These are phyloP conservation scores for Lepisosteus oculatus DNA, from an alignment of 2,113 vertebrate species.

Conservation along the genomic window DNA sequence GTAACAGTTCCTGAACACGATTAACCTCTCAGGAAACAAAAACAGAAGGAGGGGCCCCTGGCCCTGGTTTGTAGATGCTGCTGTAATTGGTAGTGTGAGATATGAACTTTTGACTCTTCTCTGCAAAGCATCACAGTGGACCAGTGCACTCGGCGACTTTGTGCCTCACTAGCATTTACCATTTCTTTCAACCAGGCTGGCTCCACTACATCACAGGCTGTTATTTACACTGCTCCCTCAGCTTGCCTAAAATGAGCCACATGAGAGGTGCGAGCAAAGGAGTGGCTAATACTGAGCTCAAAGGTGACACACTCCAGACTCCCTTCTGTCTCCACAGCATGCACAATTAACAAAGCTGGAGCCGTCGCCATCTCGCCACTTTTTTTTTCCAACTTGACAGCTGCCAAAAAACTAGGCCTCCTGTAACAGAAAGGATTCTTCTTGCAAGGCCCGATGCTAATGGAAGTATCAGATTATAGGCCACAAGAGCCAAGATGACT, in stretches of 20 bases:
- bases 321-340: slow-evolving; percentile 17
- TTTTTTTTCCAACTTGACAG: slow-evolving; percentile 28
- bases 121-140: slow-evolving; percentile 5
- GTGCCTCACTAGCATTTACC: not conserved
- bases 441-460: slow-evolving; percentile 42
- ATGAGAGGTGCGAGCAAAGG: not conserved
- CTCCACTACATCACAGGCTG: not conserved
- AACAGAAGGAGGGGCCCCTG: not conserved
- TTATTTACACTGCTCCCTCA: not conserved
- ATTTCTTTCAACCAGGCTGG: slow-evolving; percentile 3
- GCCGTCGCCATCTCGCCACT: slow-evolving; percentile 44
- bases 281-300: not conserved
- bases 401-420: slow-evolving; percentile 44
- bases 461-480: slow-evolving; percentile 33
- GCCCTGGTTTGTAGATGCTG: not conserved
- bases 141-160: not conserved
- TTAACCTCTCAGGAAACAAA: not conserved
- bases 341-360: slow-evolving; percentile 30
- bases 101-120: slow-evolving; percentile 11
- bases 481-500: slow-evolving; percentile 43
- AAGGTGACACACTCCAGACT: slow-evolving; percentile 25
- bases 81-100: slow-evolving; percentile 3
- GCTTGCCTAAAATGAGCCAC: not conserved
- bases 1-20: not conserved
- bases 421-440: slow-evolving; percentile 43